phyloP scores from a whole-genome alignment of 53 echinoderm and acorn worm species.

The Echinometra lucunter region DNA sequence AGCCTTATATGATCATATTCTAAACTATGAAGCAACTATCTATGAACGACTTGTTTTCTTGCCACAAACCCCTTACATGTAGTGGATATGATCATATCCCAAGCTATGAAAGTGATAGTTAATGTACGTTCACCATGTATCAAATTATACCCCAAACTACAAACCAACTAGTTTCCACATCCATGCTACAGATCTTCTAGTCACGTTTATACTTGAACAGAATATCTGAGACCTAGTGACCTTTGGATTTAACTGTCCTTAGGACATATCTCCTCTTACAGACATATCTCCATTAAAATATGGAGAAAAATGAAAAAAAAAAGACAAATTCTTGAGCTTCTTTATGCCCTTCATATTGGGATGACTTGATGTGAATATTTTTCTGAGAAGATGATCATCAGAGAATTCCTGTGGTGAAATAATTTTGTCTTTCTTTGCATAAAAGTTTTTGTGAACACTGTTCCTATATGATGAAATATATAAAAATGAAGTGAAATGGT shows the following conservation, averaged over 20 bases:
- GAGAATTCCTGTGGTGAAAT: background rate
- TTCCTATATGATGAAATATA: background rate
- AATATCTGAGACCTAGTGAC: background rate
- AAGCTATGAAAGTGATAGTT: background rate
- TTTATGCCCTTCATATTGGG: background rate
- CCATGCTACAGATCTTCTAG: constrained; percentile 19
- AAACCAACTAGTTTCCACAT: constrained; percentile 7
- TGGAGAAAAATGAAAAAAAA: background rate
- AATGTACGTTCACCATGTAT: background rate
- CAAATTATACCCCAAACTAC: constrained; percentile 44
- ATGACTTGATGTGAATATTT: background rate
- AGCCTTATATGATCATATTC: no score
- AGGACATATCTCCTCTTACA: constrained; percentile 33
- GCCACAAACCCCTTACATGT: no score
- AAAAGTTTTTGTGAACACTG: background rate
- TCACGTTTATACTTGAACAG: no score
- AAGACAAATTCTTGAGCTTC: background rate
- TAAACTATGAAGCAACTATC: no score
- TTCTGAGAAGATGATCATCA: background rate
- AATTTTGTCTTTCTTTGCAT: background rate
- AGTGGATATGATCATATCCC: no score
- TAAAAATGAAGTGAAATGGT: background rate
- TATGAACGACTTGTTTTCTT: no score
- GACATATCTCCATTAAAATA: background rate
- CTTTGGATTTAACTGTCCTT: background rate